Base-by-base conservation (phyloP, 1,140 invertebrate species). In the Luehdorfia chinensis region DNA sequence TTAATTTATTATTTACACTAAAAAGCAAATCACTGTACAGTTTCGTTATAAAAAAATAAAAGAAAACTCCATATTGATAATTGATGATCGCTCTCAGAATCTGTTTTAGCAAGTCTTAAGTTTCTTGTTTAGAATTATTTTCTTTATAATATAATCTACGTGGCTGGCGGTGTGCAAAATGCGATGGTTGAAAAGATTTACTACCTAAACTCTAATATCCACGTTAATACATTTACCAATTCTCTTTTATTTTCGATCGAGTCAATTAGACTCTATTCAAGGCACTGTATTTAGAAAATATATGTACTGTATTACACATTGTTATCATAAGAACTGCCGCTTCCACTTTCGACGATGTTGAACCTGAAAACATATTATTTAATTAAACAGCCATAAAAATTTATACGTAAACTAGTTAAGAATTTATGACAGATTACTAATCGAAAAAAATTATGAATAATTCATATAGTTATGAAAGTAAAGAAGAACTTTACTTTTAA, bases 201-300 rank as follows among this genome's bases (percentile, higher is more conserved):
- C 60, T 69, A 71, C 47, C 62, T 70, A 72, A 47, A 37, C 25
- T 25, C 55, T 58, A 70, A 5, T 11, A 16, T 56, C 31, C 50
- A 47, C 32, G 32, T 66, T 66, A 64, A 55, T 65, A 62, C 58
- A 66, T 56, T 57, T 53, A 58, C 41, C 48, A 39, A 37, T 28
- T 33, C 31, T 41, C 31, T 23, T 65, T 34, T 53, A 54, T 39
- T 47, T 41, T 23, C 27, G 34, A 47, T 48, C 46, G 34, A 36
- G 47, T 55, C 48, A 23, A 49, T 64, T 79, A 79, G 44, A 74
- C 68, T 66, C 71, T 58, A 62, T 56, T 71, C 68, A 83, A 80
- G 78, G 78, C 76, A 83, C 78, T 80, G 67, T 68, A 67, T 75
- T 78, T 80, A 65, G 68, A 77, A 62, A 83, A 70, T 67, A 76